Evolutionary conservation across 2,113 vertebrate genomes (phyloP).

Genomic region (Irena cyanogastra): DNA sequence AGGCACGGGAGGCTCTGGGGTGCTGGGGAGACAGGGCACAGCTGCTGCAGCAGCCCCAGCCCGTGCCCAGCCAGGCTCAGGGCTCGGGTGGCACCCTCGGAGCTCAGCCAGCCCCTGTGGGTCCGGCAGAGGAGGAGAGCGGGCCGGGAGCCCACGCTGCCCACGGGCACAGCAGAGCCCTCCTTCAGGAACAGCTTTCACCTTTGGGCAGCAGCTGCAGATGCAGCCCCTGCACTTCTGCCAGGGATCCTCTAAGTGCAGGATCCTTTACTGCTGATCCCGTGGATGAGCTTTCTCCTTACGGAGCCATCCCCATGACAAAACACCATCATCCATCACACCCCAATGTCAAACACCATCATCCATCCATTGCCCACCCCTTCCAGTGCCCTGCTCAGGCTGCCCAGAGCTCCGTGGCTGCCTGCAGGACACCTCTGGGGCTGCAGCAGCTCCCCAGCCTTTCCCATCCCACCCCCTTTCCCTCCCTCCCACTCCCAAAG

Average conservation of each 20-base stretch:
- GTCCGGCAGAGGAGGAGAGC: not conserved
- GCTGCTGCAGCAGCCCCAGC: not conserved
- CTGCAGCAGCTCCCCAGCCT: not conserved
- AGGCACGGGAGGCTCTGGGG: too few relatives aligned
- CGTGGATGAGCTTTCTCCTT: not conserved
- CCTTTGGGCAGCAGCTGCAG: not conserved
- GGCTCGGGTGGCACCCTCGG: not conserved
- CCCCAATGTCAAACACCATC: not conserved
- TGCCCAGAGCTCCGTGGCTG: not conserved
- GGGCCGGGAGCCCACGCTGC: fast-evolving
- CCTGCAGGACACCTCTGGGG: not conserved
- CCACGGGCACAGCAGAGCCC: not conserved
- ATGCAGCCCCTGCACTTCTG: not conserved
- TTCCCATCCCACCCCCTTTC: not conserved
- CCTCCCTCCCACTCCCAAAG: not conserved
- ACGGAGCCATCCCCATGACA: fast-evolving
- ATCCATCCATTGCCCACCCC: not conserved
- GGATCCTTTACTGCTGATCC: not conserved
- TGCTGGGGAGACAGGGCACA: not conserved
- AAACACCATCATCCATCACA: not conserved
- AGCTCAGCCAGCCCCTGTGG: fast-evolving
- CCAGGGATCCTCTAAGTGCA: not conserved
- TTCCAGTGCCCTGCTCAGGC: fast-evolving
- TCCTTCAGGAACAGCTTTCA: not conserved
- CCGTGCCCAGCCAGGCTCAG: not conserved